Percentiles rank a stretch among this genome's conserved stretches.
These are phyloP conservation scores for Andrena chrysosceles DNA, from an alignment of 2,888 invertebrate genomes.

Conservation along the genomic window DNA sequence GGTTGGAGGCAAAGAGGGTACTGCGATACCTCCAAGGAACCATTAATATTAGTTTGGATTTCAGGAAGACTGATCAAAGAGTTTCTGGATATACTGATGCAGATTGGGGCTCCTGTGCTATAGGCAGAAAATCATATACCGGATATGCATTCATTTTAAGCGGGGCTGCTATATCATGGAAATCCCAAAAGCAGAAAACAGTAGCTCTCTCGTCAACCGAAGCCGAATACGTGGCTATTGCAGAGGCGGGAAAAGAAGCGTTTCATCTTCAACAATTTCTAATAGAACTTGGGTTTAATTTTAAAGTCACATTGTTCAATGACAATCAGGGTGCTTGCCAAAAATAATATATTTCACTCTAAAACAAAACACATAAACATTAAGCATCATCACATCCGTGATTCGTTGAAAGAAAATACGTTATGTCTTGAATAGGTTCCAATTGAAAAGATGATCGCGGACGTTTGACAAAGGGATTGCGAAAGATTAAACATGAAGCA, in stretches of 20 bases:
- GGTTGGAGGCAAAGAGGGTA: slow-evolving; percentile 8
- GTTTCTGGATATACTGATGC: background rate
- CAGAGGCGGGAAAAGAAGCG: background rate
- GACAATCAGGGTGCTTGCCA: background rate
- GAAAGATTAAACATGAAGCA: background rate
- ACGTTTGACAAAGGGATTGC: background rate
- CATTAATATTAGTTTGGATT: background rate
- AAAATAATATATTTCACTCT: background rate
- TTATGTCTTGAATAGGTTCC: background rate
- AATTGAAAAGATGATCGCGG: background rate
- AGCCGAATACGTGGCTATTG: background rate
- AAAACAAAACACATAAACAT: background rate
- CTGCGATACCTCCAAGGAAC: background rate
- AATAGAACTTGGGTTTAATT: background rate
- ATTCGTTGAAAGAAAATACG: background rate
- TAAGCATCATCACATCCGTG: background rate
- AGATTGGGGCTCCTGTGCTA: slow-evolving; percentile 2
- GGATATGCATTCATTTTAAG: slow-evolving; percentile 7
- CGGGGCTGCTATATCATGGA: background rate
- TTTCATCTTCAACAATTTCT: background rate
- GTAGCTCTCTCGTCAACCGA: background rate
- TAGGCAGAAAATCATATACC: background rate
- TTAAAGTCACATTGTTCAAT: background rate
- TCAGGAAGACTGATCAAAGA: background rate
- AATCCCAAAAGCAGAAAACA: background rate